Evolutionary conservation across 2,113 vertebrate species (phyloP).

Genomic region (Rhizomys pruinosus): DNA sequence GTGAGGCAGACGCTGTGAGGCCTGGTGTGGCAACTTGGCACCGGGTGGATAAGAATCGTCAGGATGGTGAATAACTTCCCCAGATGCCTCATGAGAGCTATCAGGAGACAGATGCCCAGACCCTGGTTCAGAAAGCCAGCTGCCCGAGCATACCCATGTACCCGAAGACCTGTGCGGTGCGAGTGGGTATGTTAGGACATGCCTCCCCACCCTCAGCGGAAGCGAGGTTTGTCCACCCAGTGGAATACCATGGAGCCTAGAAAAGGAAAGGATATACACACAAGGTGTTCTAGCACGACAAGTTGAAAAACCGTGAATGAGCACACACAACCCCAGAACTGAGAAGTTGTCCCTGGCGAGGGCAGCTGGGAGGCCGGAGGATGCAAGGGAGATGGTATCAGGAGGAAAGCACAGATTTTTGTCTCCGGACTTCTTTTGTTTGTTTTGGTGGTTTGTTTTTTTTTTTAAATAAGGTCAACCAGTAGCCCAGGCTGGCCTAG

Average conservation of each 20-base stretch:
- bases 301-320: background rate
- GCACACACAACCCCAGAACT: background rate
- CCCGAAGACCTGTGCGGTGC: background rate
- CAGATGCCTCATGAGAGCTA: background rate
- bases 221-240: rapidly evolving
- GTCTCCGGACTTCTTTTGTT: background rate
- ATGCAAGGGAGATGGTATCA: background rate
- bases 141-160: rapidly evolving
- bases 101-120: background rate
- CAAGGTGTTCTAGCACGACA: background rate
- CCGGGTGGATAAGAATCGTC: background rate
- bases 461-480: too few relatives aligned
- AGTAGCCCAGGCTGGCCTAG: too few relatives aligned
- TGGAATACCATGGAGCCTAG: background rate
- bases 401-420: background rate
- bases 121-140: background rate
- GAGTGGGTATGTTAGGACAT: rapidly evolving
- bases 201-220: rapidly evolving
- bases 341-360: background rate
- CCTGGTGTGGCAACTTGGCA: rapidly evolving
- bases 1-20: background rate
- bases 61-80: background rate
- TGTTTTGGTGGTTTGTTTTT: background rate
- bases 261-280: background rate
- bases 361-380: background rate